Evolutionary conservation across 2,113 vertebrate genomes (phyloP), one percentile per base, ranked within the genome.

Genomic region (Pholis gunnellus): DNA sequence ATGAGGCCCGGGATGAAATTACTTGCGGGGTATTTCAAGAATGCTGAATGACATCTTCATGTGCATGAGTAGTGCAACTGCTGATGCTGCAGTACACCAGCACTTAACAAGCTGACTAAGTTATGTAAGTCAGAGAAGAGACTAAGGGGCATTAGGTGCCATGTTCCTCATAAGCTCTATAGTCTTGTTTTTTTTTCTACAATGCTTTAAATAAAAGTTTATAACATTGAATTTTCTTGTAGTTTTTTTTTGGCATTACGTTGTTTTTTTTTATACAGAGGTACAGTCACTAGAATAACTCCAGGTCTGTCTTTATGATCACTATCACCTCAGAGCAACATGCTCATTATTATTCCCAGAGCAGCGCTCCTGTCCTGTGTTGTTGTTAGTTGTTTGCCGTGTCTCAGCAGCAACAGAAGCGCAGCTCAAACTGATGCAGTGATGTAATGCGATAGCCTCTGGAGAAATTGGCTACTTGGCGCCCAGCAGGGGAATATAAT

Each of bases 391-490:
- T 79, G 72, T 87, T 44, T 60, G 42, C 46, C 29, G 56, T 18
- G 20, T 89, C 57, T 82, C 77, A 88, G 79, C 82, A 65, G 57
- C 14, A 50, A 48, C 72, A 72, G 59, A 36, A 48, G 60, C 61
- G 27, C 34, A 3, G 44, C 27, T 79, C 70, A 73, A 44, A 65
- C 81, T 72, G 65, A 80, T 66, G 65, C 65, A 48, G 50, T 94
- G 93, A 94, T 87, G 93, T 93, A 93, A 95, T 94, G 82, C 15
- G 60, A 61, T 52, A 60, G 83, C 79, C 67, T 85, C 82, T 72
- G 71, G 72, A 71, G 85, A 81, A 87, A 71, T 71, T 63, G 71
- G 71, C 77, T 60, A 71, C 72, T 79, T 61, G 73, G 74, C 81
- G 78, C 76, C 84, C 88, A 92, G 81, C 61, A 67, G 72, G 88